Base-by-base conservation (phyloP, 2,797 vertebrate species). In the Melanogrammus aeglefinus region DNA sequence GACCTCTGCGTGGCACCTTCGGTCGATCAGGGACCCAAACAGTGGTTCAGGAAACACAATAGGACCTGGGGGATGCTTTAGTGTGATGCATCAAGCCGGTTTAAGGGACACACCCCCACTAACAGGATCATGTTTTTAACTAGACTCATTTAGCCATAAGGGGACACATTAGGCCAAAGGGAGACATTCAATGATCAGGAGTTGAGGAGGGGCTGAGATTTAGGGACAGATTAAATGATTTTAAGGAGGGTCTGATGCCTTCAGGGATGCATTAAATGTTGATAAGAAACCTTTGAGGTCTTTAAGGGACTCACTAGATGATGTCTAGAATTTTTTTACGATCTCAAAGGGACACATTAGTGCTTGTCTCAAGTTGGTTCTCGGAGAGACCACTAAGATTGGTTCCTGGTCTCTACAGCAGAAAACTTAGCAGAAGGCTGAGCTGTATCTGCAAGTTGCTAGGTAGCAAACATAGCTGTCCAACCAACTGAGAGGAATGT, bases 401-500 rank as follows among this genome's bases (percentile, higher is more conserved):
- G 51, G 7, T 18, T 57, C 57, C 57, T 63, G 57, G 21, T 2
- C 24, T 51, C 14, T 31, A 31, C 75, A 31, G 24, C n/a, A 73
- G 73, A 77, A 77, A 79, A 82, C 71, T 57, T 79, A 70, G 41
- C 24, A 78, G 86, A 82, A 87, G 80, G 82, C 81, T 86, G 86
- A 84, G 82, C 83, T 78, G 82, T 82, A 82, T 84, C 73, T 75
- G 51, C 47, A 18, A 24, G 90, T 91, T 88, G 88, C 90, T 89
- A 89, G 85, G 88, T 82, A 82, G 88, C 63, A 1, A 36, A 75
- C 76, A 73, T 39, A 0, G 76, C 31, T 0, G 75, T 82, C 83
- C 85, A 90, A 90, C 88, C 86, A 74, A 86, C 82, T 81, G 84
- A 77, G 79, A 87, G 84, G 69, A 80, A 85, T 80, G 83, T 39